phyloP scores from a whole-genome alignment of 2,888 invertebrate genomes.

The Penaeus monodon region DNA sequence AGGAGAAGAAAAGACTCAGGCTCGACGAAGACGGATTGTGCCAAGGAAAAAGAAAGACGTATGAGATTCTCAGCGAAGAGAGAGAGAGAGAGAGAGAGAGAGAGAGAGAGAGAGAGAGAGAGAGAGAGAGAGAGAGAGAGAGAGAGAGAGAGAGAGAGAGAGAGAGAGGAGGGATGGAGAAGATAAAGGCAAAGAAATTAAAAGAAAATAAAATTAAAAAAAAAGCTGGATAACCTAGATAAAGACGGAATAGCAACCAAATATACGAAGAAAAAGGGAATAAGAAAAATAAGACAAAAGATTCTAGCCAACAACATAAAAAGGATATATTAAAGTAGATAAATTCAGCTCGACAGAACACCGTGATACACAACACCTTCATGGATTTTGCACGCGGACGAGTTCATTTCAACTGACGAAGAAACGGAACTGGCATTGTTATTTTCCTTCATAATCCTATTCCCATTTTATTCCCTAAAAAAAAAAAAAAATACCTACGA shows the following conservation, averaged over 20 bases:
- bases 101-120: not conserved
- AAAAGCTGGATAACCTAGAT: not conserved
- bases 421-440: no score
- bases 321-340: not conserved
- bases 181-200: no score
- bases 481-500: no score
- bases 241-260: not conserved
- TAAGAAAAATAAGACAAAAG: not conserved
- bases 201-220: not conserved
- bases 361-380: no score
- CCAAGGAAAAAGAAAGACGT: not conserved
- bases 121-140: not conserved
- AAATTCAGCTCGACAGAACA: no score
- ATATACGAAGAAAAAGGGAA: not conserved
- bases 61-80: not conserved
- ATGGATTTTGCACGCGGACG: no score
- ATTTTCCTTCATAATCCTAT: no score
- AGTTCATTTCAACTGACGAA: no score
- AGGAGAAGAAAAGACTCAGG: not conserved
- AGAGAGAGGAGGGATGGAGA: not conserved
- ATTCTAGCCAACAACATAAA: not conserved
- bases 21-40: not conserved
- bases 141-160: no score
- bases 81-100: not conserved
- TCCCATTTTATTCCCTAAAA: no score